Base-by-base conservation (phyloP, 2,888 invertebrate genomes). In the Pemphredon lugubris region DNA sequence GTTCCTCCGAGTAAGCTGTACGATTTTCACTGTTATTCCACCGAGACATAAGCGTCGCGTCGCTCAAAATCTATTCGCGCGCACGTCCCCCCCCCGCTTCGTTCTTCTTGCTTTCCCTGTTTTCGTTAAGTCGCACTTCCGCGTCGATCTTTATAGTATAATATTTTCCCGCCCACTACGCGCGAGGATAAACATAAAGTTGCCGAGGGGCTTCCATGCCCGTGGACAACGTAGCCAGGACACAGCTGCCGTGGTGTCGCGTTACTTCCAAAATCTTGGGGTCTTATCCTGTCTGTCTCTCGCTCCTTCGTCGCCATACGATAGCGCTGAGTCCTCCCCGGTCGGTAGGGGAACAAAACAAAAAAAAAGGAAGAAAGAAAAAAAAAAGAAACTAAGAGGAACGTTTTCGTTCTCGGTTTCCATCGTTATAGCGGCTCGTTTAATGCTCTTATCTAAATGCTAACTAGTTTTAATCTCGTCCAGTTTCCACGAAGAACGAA, bases 241-340 rank as follows among this genome's bases (percentile, higher is more conserved):
- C 79, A 54, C 84, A 85, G 84, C 82, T 86, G 85, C 48, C 59
- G 48, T 39, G 67, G 86, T 83, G 77, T 86, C 79, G 45, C 57
- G 77, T 86, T 85, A 78, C 85, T 2, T 23, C 60, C n/a, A 53
- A 79, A 83, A 82, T 82, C 83, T 82, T 75, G 32, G 54, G 77
- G 69, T 77, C 81, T 80, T 63, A 66, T 77, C 75, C 77, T 61
- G 68, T 73, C 65, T 61, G 71, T 65, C 60, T 48, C 39, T 69
- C 70, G 30, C 40, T 48, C 37, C 59, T 40, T 40, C 54, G 37
- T 34, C 34, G 48, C 21, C 39, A 50, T 34, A 64, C 50, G 39
- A 69, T 45, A 39, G 44, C 23, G 2, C 21, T n/a, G 48, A 2
- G 34, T 42, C 20, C n/a, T 16, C 30, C 9, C 39, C 21, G 39